Evolutionary conservation across 2,888 invertebrate species (phyloP).

Genomic region (Trachelus stipa): DNA sequence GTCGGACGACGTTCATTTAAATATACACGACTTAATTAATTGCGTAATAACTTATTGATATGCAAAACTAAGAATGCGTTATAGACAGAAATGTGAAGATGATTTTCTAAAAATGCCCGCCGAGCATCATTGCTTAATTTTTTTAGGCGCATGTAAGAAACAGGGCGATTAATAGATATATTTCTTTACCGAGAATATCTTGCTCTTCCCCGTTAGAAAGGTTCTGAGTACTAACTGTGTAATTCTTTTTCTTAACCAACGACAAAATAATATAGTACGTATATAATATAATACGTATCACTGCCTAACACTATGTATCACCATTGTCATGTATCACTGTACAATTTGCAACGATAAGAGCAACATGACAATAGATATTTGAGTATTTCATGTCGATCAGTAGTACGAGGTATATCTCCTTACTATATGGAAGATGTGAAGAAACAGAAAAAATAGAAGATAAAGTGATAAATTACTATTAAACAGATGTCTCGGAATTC

Average conservation of each 20-base stretch:
- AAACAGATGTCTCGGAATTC: conserved; percentile 97
- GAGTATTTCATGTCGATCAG: not conserved
- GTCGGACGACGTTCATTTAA: not conserved
- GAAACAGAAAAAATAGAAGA: not conserved
- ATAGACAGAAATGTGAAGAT: not conserved
- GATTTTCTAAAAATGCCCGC: not conserved
- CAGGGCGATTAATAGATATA: not conserved
- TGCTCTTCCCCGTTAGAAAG: not conserved
- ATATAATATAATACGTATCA: not conserved
- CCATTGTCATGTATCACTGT: not conserved
- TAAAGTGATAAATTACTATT: conserved; percentile 64
- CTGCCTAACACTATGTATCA: not conserved
- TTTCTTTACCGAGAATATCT: not conserved
- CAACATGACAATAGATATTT: not conserved
- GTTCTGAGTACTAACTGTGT: not conserved
- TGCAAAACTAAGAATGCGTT: not conserved
- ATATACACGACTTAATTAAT: not conserved
- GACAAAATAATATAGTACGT: not conserved
- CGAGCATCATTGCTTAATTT: not conserved
- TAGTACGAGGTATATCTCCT: not conserved
- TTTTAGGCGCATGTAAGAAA: not conserved
- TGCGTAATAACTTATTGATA: not conserved
- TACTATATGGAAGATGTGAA: not conserved
- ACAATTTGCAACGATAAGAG: not conserved
- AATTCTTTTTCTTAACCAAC: not conserved